Conservation (phyloP, 23 tunicate species). For the Ascidia mentula region DNA sequence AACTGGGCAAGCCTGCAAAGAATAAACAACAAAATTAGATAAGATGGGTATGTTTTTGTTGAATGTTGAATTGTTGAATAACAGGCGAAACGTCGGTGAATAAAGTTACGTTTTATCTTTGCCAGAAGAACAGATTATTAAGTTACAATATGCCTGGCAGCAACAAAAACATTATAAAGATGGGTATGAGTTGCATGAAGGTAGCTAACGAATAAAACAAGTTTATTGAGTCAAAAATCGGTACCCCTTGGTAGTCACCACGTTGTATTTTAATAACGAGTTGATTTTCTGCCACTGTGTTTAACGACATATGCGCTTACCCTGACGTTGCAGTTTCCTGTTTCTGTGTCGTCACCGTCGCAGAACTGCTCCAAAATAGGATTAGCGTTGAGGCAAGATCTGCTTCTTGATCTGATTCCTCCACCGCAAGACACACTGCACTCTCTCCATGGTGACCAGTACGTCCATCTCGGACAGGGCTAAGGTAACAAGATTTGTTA, state of each 20-base stretch:
- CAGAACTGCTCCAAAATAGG: slow-evolving; percentile 21
- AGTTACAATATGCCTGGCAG: no score
- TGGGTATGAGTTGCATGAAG: no score
- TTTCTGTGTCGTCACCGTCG: slow-evolving; percentile 4
- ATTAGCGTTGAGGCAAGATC: slow-evolving; percentile 14
- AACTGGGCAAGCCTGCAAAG: slow-evolving; percentile 62
- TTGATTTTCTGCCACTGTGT: no score
- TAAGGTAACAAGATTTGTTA: background rate
- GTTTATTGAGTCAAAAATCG: background rate
- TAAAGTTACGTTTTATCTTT: no score
- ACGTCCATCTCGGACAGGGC: slow-evolving; percentile 42
- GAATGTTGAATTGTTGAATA: no score
- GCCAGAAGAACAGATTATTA: no score
- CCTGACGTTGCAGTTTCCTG: slow-evolving; percentile 10
- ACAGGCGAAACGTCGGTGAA: no score
- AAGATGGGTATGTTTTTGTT: no score
- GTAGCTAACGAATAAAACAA: background rate
- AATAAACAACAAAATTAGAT: no score
- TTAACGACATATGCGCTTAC: no score
- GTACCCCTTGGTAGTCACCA: background rate
- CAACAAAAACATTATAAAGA: no score
- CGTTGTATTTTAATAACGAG: no score
- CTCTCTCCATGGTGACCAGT: slow-evolving; percentile 8
- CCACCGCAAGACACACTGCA: slow-evolving; percentile 32
- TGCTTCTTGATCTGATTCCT: slow-evolving; percentile 1